Percentiles rank a stretch among this genome's conserved stretches.
Evolutionary conservation across 2,888 invertebrate genomes (phyloP).

Genomic region (Dolichopus griseipennis): DNA sequence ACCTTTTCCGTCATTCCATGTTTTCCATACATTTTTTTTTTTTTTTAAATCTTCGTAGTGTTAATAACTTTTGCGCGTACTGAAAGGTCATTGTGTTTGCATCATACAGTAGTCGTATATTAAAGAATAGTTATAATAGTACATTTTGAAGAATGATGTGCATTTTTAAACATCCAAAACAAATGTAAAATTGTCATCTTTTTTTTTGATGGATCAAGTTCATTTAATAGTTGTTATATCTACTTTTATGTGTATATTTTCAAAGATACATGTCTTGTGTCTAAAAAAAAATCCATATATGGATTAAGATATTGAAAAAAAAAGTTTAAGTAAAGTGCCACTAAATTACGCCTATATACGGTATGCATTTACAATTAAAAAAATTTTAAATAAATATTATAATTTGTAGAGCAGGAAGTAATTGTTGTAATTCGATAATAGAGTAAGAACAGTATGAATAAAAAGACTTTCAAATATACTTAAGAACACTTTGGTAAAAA

Average conservation of each 20-base stretch:
- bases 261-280: too few species aligned
- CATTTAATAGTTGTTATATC: neutral
- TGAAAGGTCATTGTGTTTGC: neutral
- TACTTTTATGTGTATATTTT: too few species aligned
- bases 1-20: neutral
- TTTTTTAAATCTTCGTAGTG: neutral
- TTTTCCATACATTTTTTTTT: neutral
- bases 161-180: neutral
- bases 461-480: too few species aligned
- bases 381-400: too few species aligned
- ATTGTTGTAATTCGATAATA: too few species aligned
- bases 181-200: neutral
- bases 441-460: too few species aligned
- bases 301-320: neutral
- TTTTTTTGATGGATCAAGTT: neutral
- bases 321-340: conserved; percentile 11
- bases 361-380: too few species aligned
- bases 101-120: too few species aligned
- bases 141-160: neutral
- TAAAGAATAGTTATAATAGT: too few species aligned
- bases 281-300: neutral
- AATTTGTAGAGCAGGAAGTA: too few species aligned
- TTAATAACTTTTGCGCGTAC: conserved; percentile 4
- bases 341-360: conserved; percentile 16
- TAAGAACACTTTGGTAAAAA: too few species aligned